Evolutionary conservation across 2,888 invertebrate genomes (phyloP).

Genomic region (Melangyna quadrimaculata): DNA sequence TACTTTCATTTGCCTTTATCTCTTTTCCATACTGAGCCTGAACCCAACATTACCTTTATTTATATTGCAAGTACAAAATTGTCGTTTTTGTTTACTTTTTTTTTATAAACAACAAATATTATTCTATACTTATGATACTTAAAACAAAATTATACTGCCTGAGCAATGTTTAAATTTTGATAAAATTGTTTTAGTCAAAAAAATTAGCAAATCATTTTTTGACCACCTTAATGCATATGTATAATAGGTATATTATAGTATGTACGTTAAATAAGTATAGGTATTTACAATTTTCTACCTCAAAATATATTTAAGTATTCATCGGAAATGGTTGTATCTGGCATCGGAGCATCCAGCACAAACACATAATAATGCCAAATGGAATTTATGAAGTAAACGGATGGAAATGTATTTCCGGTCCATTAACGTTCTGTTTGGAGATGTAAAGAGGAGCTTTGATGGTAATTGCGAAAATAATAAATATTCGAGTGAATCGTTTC

Average conservation of each 20-base stretch:
- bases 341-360: neutral
- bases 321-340: slow-evolving; percentile 16
- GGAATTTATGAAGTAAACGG: slow-evolving; percentile 41
- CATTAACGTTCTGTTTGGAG: slow-evolving; percentile 30
- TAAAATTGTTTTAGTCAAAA: no score
- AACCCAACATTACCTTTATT: no score
- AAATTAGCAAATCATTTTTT: no score
- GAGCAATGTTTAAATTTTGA: no score
- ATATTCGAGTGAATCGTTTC: slow-evolving; percentile 38
- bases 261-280: neutral
- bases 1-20: no score
- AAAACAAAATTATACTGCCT: no score
- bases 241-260: neutral
- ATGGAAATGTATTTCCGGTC: slow-evolving; percentile 54
- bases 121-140: no score
- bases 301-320: neutral
- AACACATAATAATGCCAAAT: neutral
- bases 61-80: no score
- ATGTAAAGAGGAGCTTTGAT: slow-evolving; percentile 8
- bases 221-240: no score
- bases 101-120: no score
- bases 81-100: no score
- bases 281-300: neutral
- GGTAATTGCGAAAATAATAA: slow-evolving; percentile 35
- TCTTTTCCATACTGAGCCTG: no score